Evolutionary conservation across 2,113 vertebrate species (phyloP).

Genomic region (Platichthys stellatus): DNA sequence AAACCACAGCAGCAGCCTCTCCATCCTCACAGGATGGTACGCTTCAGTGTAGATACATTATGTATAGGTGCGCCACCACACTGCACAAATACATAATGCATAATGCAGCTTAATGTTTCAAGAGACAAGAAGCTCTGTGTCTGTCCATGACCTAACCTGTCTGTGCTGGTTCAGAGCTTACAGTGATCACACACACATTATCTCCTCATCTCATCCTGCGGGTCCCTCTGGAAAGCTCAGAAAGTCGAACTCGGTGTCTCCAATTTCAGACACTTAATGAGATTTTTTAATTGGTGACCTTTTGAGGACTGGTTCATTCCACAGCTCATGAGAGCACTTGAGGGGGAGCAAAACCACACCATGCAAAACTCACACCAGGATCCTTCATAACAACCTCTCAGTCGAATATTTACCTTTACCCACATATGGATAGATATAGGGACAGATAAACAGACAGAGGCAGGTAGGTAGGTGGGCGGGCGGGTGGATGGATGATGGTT

Average conservation of each 20-base stretch:
- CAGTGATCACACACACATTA: slow-evolving; percentile 61
- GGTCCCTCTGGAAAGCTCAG: slow-evolving; percentile 68
- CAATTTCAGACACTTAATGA: slow-evolving; percentile 84
- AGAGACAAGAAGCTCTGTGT: slow-evolving; percentile 20
- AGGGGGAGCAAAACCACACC: slow-evolving; percentile 43
- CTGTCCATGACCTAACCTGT: slow-evolving; percentile 53
- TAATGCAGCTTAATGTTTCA: slow-evolving; percentile 50
- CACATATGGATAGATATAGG: neutral
- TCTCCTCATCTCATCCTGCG: slow-evolving; percentile 55
- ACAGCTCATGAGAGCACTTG: slow-evolving; percentile 71
- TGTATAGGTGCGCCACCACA: neutral
- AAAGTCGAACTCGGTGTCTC: slow-evolving; percentile 76
- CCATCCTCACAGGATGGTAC: neutral
- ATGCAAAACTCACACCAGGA: slow-evolving; percentile 42
- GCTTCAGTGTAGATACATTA: slow-evolving; percentile 11
- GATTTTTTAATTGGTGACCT: slow-evolving; percentile 86
- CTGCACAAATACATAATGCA: slow-evolving; percentile 31
- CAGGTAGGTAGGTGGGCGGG: neutral
- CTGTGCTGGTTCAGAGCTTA: slow-evolving; percentile 58
- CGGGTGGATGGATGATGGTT: neutral
- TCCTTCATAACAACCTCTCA: slow-evolving; percentile 29
- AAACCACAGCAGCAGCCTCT: neutral
- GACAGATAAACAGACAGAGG: neutral
- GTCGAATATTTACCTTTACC: slow-evolving; percentile 22
- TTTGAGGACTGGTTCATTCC: slow-evolving; percentile 70